Base-by-base conservation (phyloP, 2,797 vertebrate genomes). In the Channa striata region DNA sequence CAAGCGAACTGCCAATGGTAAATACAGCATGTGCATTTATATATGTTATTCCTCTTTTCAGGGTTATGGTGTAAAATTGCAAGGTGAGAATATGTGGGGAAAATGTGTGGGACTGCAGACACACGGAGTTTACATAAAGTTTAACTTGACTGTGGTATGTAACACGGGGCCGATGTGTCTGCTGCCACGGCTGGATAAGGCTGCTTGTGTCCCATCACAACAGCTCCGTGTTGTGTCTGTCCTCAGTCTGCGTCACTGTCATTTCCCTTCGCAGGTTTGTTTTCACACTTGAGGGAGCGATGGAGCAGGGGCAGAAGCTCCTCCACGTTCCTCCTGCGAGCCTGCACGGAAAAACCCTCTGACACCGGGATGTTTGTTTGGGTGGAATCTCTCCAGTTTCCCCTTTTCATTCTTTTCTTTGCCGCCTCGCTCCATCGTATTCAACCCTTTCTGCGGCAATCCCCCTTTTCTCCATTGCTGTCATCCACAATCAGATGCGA, bases 391-490 rank as follows among this genome's bases (percentile, higher is more conserved):
- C 65, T 68, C 40, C 39, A 33, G 4, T 23, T 68, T 44, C 11
- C 21, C 20, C 19, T 44, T 75, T 61, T 11, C 11, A 12, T 34
- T 54, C 47, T 40, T 52, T 60, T 36, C 5, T 59, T 51, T 67
- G 19, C 5, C 36, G 11, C 61, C 25, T 72, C 61, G 16, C 36
- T 79, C 48, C 43, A 30, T 68, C 53, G 70, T 23, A 57, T 68
- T 62, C 51, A 61, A 36, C 13, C 48, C 23, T 39, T 74, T 70
- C 43, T 20, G 23, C 19, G 6, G n/a, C 57, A 56, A 58, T 74
- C 54, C 65, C 60, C 61, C 60, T 56, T 65, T 70, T 75, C 67
- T 68, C 42, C 20, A 9, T 58, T n/a, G 37, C 80, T 81, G 70
- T 73, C 78, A 71, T 13, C 46, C 17, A 59, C 70, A 66, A 48